Percentiles rank a stretch among this genome's conserved stretches.
Conservation (phyloP, 2,888 invertebrate genomes). For the Tridacna gigas region DNA sequence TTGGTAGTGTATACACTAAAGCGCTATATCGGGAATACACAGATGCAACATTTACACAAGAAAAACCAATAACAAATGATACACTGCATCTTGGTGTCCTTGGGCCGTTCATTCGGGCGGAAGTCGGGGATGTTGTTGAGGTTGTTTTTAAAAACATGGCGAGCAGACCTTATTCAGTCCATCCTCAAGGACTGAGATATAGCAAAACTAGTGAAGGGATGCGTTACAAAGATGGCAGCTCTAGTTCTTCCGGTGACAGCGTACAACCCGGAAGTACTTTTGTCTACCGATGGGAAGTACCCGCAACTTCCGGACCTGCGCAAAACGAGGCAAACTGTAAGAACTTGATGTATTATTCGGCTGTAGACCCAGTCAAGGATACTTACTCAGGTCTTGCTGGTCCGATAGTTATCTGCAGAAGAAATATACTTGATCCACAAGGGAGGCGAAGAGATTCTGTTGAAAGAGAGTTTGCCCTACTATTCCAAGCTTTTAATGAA, state of each 20-base stretch:
- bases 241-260: slow-evolving; percentile 24
- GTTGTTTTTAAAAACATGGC: slow-evolving; percentile 70
- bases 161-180: slow-evolving; percentile 59
- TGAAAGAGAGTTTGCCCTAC: slow-evolving; percentile 73
- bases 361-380: slow-evolving; percentile 69
- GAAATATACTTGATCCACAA: slow-evolving; percentile 48
- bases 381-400: slow-evolving; percentile 72
- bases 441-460: slow-evolving; percentile 64
- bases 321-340: slow-evolving; percentile 72
- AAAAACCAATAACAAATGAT: slow-evolving; percentile 37
- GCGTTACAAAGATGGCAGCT: slow-evolving; percentile 41
- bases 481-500: slow-evolving; percentile 77
- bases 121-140: slow-evolving; percentile 77
- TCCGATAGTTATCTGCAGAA: slow-evolving; percentile 69
- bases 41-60: slow-evolving; percentile 66
- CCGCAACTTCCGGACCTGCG: slow-evolving; percentile 68
- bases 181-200: slow-evolving; percentile 60
- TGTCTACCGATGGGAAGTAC: slow-evolving; percentile 70
- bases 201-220: slow-evolving; percentile 67
- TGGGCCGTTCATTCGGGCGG: slow-evolving; percentile 78
- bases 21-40: slow-evolving; percentile 71
- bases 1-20: slow-evolving; percentile 71
- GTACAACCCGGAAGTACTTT: slow-evolving; percentile 57
- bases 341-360: slow-evolving; percentile 74
- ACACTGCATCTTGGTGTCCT: slow-evolving; percentile 64